Percentiles rank a stretch among this genome's conserved stretches.
Evolutionary conservation across 2,888 invertebrate species (phyloP).

Genomic region (Saturnia pavonia): DNA sequence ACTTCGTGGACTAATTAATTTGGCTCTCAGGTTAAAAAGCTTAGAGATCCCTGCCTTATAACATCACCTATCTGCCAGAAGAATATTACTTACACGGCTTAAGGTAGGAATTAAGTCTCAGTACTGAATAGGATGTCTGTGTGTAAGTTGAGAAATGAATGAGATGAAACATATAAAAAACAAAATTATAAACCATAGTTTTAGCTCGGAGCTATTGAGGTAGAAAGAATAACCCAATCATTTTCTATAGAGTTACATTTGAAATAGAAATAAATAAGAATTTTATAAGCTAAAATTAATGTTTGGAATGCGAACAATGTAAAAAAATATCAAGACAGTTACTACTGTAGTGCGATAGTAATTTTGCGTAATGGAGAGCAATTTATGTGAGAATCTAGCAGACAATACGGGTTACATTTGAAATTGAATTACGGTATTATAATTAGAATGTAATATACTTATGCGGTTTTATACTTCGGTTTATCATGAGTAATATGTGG

Average conservation of each 20-base stretch:
- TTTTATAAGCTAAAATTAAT: constrained; percentile 13
- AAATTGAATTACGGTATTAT: constrained; percentile 69
- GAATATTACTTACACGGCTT: not conserved
- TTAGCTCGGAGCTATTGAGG: not conserved
- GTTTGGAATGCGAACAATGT: constrained; percentile 13
- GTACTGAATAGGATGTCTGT: not conserved
- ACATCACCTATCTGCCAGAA: too few relatives aligned
- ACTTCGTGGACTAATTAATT: too few relatives aligned
- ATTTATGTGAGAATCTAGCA: constrained; percentile 65
- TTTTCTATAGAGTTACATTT: not conserved
- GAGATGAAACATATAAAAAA: not conserved
- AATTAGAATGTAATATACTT: constrained; percentile 57
- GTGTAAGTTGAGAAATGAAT: not conserved
- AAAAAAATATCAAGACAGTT: constrained; percentile 49
- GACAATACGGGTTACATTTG: constrained; percentile 65
- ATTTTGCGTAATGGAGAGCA: constrained; percentile 66
- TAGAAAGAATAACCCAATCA: not conserved
- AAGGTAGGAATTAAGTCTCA: not conserved
- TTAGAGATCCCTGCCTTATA: too few relatives aligned
- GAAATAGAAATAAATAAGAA: not conserved
- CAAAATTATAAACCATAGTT: not conserved
- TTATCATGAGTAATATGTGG: constrained; percentile 32
- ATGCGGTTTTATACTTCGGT: constrained; percentile 42
- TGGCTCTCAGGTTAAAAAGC: too few relatives aligned
- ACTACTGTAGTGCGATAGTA: constrained; percentile 53